Evolutionary conservation across 2,797 vertebrate species (phyloP), one percentile per base, ranked within the genome.

Genomic region (Sebastes minor): DNA sequence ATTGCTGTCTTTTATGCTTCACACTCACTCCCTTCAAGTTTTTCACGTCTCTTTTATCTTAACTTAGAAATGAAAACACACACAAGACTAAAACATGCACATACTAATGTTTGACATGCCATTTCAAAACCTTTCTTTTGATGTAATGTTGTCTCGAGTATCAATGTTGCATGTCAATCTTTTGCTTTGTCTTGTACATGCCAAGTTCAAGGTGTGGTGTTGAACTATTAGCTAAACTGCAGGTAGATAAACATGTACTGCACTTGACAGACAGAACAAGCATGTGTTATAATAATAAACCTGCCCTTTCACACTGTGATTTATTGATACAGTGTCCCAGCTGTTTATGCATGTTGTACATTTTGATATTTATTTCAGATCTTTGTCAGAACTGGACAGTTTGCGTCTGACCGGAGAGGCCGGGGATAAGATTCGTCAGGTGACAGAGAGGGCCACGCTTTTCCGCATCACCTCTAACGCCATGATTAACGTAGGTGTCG

Each of bases 391-490:
- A 90, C 94, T 99, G 68, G 98, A 99, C 94, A 95, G 95, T 77
- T 95, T 99, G 65, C 95, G 96, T 71, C 90, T 98, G 66, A 97
- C 97, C 0, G 96, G 97, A 0, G 98, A 99, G 62, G 98, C 97
- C 13, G 96, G 95, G 0, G 98, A 99, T 77, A 99, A 99, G 93
- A 97, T 99, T 84, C 98, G 98, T 14, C 98, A 99, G 88, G 98
- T 99, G 90, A 98, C 98, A 0, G 98, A 99, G 70, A 95, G 98
- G 5, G 97, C 98, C 86, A 99, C 98, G 0, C 95, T 99, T 69
- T 99, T 99, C 85, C 96, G 98, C 74, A 99, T 99, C 94, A 99
- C 98, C 5, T 99, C 98, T 74, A 99, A 99, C 0, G 98, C 98
- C 86, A 99, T 99, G 98, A 99, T 99, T 92, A 99, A 99, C 0